Evolutionary conservation across 2,797 vertebrate species (phyloP).

Genomic region (Pseudochirops corinnae): DNA sequence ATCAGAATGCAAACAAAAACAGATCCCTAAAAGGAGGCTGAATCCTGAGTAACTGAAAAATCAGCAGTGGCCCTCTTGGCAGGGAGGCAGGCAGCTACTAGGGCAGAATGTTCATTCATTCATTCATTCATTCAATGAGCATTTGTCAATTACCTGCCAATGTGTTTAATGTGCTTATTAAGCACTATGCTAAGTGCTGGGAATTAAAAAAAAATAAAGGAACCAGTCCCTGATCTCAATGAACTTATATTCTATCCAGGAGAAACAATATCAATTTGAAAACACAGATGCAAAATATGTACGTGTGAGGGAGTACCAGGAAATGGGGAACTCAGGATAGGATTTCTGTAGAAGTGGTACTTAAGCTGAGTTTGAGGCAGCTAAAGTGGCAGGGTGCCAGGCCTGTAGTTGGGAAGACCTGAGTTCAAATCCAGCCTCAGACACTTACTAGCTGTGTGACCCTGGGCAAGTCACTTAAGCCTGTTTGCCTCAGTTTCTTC

Average conservation of each 20-base stretch:
- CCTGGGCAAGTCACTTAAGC: neutral
- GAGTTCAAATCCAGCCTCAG: neutral
- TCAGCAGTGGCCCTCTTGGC: neutral
- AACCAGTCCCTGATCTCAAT: neutral
- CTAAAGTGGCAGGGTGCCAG: neutral
- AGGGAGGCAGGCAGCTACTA: neutral
- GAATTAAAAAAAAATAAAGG: neutral
- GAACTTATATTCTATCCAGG: neutral
- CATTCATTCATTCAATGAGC: neutral
- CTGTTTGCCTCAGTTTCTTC: neutral
- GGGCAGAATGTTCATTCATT: neutral
- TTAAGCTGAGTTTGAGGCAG: neutral
- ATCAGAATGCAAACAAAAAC: neutral
- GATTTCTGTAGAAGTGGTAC: neutral
- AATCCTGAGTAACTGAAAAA: neutral
- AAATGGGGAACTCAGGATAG: neutral
- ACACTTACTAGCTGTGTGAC: neutral
- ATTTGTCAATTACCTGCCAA: neutral
- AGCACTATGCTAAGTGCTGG: neutral
- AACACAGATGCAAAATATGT: neutral
- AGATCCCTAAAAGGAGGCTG: neutral
- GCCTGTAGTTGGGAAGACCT: neutral
- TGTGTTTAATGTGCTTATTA: neutral
- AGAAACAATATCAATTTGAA: neutral
- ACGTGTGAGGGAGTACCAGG: neutral